Percentiles rank a stretch among this genome's conserved stretches.
phyloP scores from a whole-genome alignment of 2,888 invertebrate genomes.

The Melanargia galathea region DNA sequence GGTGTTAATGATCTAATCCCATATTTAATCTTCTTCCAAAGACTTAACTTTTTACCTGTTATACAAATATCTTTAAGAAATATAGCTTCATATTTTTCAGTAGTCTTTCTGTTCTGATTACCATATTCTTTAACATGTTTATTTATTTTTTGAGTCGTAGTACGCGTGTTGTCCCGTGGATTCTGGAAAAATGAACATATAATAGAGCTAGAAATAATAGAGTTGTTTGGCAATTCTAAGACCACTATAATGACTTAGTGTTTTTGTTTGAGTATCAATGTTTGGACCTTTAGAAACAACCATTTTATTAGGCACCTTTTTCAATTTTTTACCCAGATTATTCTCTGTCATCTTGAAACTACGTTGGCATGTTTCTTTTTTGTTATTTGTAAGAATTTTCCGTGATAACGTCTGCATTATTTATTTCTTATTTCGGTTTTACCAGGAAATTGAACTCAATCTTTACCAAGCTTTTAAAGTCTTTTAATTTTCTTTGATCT shows the following conservation, averaged over 20 bases:
- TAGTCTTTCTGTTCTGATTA: background rate
- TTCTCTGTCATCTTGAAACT: background rate
- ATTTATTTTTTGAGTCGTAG: too few species aligned
- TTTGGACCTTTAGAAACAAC: background rate
- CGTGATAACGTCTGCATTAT: background rate
- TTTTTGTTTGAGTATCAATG: background rate
- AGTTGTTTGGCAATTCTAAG: background rate
- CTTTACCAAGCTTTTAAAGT: background rate
- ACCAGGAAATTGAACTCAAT: background rate
- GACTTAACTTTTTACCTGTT: constrained; percentile 36
- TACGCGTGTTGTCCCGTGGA: too few species aligned
- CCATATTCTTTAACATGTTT: background rate
- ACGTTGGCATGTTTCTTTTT: background rate
- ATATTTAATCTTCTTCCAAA: constrained; percentile 40
- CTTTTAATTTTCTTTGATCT: background rate
- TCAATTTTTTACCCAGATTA: background rate
- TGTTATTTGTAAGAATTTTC: background rate
- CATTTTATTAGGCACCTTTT: background rate
- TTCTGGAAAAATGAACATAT: background rate
- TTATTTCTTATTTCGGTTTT: background rate
- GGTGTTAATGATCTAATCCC: constrained; percentile 25
- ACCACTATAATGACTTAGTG: background rate
- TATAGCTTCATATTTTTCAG: constrained; percentile 23
- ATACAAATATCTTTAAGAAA: constrained; percentile 36
- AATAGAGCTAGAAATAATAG: too few species aligned